Base-by-base conservation (phyloP, 2,797 vertebrate genomes). In the Tangara arthus region DNA sequence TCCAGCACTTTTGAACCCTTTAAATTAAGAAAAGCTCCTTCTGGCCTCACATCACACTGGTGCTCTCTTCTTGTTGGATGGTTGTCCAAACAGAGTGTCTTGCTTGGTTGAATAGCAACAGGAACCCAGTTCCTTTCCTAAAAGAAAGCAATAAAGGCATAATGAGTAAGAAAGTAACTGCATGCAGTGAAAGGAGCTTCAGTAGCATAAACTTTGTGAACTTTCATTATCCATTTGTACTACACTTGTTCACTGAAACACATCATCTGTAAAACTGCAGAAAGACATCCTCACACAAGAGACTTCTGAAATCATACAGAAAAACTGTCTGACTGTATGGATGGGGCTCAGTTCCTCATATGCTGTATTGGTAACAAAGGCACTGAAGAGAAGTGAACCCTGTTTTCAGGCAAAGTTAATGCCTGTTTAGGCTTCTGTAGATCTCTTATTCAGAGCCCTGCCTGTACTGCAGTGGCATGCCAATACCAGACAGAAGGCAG, bases 101-200 rank as follows among this genome's bases (percentile, higher is more conserved):
- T 57, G 8, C 39, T n/a, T 55, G 57, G 26, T 15, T 68, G 26
- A 50, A 55, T 2, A 8, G 46, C 20, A 68, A 68, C 60, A 91
- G 22, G 30, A 63, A 72, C 47, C 6, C 75, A 72, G n/a, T 23
- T 68, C 35, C 64, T 75, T 92, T 91, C 71, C 71, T 79, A 70
- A 82, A 84, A 89, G 50, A 49, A 93, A 80, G 71, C 35, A 68
- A 68, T 59, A 56, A 85, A 85, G 27, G 35, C 37, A 9, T 46
- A 52, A 37, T 84, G 70, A 95, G 83, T 79, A 82, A 94, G 79
- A 96, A 90, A 71, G 70, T 60, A 71, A 91, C 72, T 80, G 46
- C 57, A 63, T 41, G 66, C 76, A 92, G 82, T 65, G 79, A 92
- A 90, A 84, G 44, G 81, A 91, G 32, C 84, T 46, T 63, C 28